These are phyloP conservation scores for Drosophila subsilvestris DNA, from an alignment of 2,888 invertebrate species.

Conservation along the genomic window DNA sequence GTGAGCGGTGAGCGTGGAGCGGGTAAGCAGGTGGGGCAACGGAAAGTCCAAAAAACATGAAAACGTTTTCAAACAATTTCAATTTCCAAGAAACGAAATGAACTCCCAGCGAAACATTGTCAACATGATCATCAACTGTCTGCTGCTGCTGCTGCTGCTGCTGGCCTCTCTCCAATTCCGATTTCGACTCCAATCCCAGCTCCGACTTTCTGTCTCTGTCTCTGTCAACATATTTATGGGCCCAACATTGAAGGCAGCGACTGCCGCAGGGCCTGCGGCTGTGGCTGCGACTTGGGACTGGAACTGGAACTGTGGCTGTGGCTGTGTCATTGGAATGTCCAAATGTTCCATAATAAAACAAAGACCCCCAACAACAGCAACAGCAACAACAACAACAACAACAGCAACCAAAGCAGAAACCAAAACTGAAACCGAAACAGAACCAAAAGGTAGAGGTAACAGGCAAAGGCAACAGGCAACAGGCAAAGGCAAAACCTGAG, in stretches of 20 bases:
- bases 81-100: constrained; percentile 53
- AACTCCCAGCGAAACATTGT: constrained; percentile 66
- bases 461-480: constrained; percentile 3
- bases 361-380: constrained; percentile 19
- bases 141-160: constrained; percentile 9
- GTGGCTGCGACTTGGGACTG: constrained; percentile 10
- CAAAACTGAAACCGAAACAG: constrained; percentile 25
- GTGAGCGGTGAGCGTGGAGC: background rate
- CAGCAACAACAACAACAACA: constrained; percentile 6
- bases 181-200: too few species aligned
- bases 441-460: constrained; percentile 15
- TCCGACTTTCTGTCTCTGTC: constrained; percentile 11
- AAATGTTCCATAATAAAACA: constrained; percentile 46
- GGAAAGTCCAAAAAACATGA: constrained; percentile 48
- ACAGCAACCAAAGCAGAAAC: constrained; percentile 24
- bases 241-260: constrained; percentile 18
- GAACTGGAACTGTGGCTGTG: background rate
- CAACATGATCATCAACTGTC: constrained; percentile 78
- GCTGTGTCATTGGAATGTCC: constrained; percentile 63
- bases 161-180: too few species aligned
- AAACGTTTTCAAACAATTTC: constrained; percentile 62
- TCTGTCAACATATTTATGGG: constrained; percentile 43
- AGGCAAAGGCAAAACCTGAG: constrained; percentile 13
- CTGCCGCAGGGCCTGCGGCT: background rate
- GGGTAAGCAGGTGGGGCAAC: constrained; percentile 13